phyloP scores from a whole-genome alignment of 2,113 vertebrate species.

The Heterotis niloticus region DNA sequence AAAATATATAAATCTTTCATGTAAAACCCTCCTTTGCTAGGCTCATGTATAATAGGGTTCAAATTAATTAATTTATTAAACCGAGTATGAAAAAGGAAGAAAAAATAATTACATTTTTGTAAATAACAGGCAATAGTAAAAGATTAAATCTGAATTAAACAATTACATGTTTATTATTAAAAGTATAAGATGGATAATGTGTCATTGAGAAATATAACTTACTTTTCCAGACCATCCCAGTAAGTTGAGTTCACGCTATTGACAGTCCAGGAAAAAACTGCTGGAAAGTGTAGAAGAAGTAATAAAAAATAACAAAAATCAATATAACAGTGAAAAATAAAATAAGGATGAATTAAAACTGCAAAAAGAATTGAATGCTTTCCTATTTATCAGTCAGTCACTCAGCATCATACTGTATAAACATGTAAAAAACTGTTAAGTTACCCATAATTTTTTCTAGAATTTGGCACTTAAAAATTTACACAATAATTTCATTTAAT shows the following conservation, averaged over 20 bases:
- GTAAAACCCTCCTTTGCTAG: too few species aligned
- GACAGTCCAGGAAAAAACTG: slow-evolving; percentile 49
- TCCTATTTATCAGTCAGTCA: neutral
- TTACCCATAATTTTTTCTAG: too few species aligned
- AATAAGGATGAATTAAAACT: neutral
- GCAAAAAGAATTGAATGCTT: neutral
- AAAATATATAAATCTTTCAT: neutral
- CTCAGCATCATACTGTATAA: neutral
- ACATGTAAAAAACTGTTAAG: neutral
- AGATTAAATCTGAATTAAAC: neutral
- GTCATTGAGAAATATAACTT: slow-evolving; percentile 42
- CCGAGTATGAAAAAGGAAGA: neutral
- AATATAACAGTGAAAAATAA: too few species aligned
- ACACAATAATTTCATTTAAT: too few species aligned
- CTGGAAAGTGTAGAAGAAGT: slow-evolving; percentile 48
- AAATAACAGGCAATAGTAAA: neutral
- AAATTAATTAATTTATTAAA: neutral
- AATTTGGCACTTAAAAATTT: too few species aligned
- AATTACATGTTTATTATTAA: neutral
- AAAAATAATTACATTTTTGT: neutral
- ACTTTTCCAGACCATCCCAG: slow-evolving; percentile 56
- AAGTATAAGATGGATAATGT: neutral
- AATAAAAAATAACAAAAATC: neutral
- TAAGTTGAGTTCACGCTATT: slow-evolving; percentile 53
- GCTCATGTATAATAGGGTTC: neutral